These are phyloP conservation scores for Phasianus colchicus DNA, from an alignment of 2,113 vertebrate genomes.

Conservation along the genomic window DNA sequence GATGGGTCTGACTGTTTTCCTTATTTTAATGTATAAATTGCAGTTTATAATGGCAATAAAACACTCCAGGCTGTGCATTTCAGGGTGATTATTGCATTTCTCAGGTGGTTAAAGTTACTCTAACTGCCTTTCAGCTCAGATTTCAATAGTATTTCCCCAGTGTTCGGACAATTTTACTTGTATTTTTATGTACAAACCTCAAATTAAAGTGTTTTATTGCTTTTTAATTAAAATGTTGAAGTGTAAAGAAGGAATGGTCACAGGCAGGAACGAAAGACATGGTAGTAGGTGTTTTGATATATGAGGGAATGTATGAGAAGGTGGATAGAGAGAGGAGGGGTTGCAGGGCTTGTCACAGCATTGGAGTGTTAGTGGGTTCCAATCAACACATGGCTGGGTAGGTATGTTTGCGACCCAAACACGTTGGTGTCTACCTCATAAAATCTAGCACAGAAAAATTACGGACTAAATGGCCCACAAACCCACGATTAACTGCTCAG, in stretches of 20 bases:
- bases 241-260: constrained; percentile 44
- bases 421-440: not conserved
- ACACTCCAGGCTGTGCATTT: constrained; percentile 73
- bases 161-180: constrained; percentile 65
- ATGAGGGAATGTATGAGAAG: not conserved
- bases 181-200: constrained; percentile 71
- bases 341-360: not conserved
- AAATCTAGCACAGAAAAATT: constrained; percentile 31
- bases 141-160: constrained; percentile 73
- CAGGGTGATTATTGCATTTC: constrained; percentile 74
- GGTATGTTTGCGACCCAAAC: constrained; percentile 19
- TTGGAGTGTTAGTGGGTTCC: constrained; percentile 15
- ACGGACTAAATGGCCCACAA: not conserved
- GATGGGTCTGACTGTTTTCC: constrained; percentile 71
- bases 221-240: constrained; percentile 77
- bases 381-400: not conserved
- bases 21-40: constrained; percentile 76
- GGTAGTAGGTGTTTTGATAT: constrained; percentile 32
- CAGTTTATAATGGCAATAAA: constrained; percentile 77
- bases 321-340: not conserved
- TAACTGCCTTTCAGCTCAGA: constrained; percentile 76
- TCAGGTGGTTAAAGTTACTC: constrained; percentile 77
- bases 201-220: constrained; percentile 75
- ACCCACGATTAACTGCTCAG: not conserved
- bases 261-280: constrained; percentile 22